These are phyloP conservation scores for Megalonaias nervosa DNA, from an alignment of 1,140 invertebrate species.

Conservation along the genomic window DNA sequence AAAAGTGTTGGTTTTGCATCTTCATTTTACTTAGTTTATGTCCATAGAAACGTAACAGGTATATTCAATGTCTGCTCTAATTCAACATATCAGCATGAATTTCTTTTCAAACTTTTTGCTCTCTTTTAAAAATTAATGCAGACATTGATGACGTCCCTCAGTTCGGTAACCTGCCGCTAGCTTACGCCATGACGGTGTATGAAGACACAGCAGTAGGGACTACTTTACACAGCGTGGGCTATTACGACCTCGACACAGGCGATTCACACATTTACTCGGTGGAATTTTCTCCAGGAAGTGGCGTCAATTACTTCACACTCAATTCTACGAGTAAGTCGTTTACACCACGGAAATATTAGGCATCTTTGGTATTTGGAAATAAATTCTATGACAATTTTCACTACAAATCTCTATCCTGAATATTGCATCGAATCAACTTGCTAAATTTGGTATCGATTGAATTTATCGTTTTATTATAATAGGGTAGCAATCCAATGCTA, in stretches of 20 bases:
- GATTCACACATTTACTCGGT: conserved; percentile 5
- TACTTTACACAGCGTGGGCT: neutral
- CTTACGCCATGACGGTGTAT: conserved; percentile 5
- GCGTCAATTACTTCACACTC: conserved; percentile 13
- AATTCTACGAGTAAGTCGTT: conserved; percentile 9
- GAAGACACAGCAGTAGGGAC: conserved; percentile 13
- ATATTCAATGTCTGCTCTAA: too few relatives aligned
- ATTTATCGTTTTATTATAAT: too few relatives aligned
- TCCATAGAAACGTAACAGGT: too few relatives aligned
- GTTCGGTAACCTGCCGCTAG: conserved; percentile 5
- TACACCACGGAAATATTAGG: too few relatives aligned
- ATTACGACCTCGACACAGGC: conserved; percentile 9
- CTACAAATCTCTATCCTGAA: too few relatives aligned
- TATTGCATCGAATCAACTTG: too few relatives aligned
- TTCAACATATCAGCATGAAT: neutral
- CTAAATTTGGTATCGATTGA: too few relatives aligned
- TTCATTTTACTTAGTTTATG: too few relatives aligned
- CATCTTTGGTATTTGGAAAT: too few relatives aligned
- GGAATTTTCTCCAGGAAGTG: neutral
- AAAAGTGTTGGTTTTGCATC: too few relatives aligned
- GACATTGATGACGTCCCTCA: conserved; percentile 20
- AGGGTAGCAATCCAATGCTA: too few relatives aligned
- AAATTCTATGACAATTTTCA: too few relatives aligned
- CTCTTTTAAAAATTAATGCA: neutral
- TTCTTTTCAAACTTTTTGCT: neutral